phyloP scores from a whole-genome alignment of 2,888 invertebrate genomes.

The Drosophila setosimentum region DNA sequence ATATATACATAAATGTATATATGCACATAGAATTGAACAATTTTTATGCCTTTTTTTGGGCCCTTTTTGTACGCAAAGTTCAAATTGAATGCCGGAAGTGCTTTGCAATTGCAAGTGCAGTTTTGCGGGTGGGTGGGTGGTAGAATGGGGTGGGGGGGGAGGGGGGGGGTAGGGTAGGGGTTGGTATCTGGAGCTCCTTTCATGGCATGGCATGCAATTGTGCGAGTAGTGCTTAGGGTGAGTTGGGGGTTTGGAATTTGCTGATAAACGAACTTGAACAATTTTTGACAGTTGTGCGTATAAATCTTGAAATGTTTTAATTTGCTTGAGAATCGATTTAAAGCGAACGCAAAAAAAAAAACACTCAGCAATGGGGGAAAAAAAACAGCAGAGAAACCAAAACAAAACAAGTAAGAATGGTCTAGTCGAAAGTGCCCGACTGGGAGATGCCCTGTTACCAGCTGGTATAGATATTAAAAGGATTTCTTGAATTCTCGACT shows the following conservation, averaged over 20 bases:
- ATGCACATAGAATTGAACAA: conserved; percentile 6
- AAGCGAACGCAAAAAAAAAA: conserved; percentile 46
- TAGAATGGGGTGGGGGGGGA: not conserved
- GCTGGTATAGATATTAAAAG: not conserved
- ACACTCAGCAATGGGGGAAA: conserved; percentile 2
- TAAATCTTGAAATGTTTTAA: conserved; percentile 85
- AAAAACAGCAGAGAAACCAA: conserved; percentile 24
- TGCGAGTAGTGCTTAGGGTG: not conserved
- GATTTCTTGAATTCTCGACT: not conserved
- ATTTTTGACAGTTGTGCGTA: conserved; percentile 83
- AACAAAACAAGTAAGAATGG: conserved; percentile 16
- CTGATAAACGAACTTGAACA: conserved; percentile 76
- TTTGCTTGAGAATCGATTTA: conserved; percentile 84
- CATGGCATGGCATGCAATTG: conserved; percentile 1
- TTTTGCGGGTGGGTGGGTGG: not conserved
- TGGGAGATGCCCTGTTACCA: not conserved
- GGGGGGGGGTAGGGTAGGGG: not conserved
- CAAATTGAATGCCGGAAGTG: conserved; percentile 74
- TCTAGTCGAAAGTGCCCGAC: not conserved
- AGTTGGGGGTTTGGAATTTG: not conserved
- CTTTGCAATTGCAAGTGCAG: conserved; percentile 64
- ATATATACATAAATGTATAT: conserved; percentile 5
- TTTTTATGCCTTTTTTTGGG: conserved; percentile 38
- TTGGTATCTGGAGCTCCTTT: not conserved
- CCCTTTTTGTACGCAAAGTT: conserved; percentile 55